Percentiles rank a stretch among this genome's conserved stretches.
Conservation (phyloP, 2,797 vertebrate species). For the Eulemur coronatus region DNA sequence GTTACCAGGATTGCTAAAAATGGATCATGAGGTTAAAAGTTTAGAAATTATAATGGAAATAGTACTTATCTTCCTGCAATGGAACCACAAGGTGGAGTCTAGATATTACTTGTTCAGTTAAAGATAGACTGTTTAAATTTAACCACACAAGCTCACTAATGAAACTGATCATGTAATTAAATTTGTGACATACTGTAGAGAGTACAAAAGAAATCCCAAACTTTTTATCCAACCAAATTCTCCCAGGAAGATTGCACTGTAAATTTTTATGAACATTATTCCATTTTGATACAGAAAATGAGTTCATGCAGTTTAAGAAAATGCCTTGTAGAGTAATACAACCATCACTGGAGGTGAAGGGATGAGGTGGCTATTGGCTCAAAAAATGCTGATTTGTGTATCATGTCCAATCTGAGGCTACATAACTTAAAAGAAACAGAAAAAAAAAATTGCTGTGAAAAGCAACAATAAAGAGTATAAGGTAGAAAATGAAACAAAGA, state of each 20-base stretch:
- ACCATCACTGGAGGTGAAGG: conserved; percentile 5
- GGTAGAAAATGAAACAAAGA: background rate
- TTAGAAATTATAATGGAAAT: conserved; percentile 32
- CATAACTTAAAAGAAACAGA: background rate
- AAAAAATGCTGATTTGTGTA: background rate
- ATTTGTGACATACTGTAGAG: background rate
- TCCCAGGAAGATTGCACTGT: background rate
- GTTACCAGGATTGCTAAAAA: conserved; percentile 1
- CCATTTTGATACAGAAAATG: conserved; percentile 21
- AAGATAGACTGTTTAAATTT: background rate
- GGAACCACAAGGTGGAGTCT: background rate
- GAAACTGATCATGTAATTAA: background rate
- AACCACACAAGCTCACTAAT: background rate
- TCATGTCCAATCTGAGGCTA: background rate
- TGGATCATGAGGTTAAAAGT: conserved; percentile 12
- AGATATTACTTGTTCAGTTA: background rate
- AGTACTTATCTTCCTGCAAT: conserved; percentile 15
- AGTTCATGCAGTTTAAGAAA: background rate
- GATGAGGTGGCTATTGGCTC: background rate
- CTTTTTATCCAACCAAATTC: conserved; percentile 14
- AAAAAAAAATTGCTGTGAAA: background rate
- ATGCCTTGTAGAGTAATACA: background rate
- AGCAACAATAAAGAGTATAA: background rate
- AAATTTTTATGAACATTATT: conserved; percentile 3
- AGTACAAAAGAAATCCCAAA: conserved; percentile 7